Base-by-base conservation (phyloP, 1,140 invertebrate genomes). In the Antheraea pernyi region DNA sequence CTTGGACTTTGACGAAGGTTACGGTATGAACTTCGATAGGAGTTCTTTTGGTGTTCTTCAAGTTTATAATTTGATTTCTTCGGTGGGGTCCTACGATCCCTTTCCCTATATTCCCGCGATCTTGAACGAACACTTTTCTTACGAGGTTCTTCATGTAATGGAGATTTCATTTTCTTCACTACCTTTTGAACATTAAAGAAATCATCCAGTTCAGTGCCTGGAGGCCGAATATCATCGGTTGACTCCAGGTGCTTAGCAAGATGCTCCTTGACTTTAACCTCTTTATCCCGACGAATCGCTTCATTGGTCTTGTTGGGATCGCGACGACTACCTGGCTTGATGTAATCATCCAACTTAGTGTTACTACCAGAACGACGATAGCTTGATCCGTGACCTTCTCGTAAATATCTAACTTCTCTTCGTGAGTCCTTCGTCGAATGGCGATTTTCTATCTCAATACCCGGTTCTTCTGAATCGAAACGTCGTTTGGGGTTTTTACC, bases 121-220 rank as follows among this genome's bases (percentile, higher is more conserved):
- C 19, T 65, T 65, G 18, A 19, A 16, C 39, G 36, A 16, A 3
- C 13, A 16, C n/a, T 46, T 42, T 65, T 65, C 65, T 67, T 59
- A 7, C 36, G 7, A 3, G 30, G 9, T 13, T 63, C 65, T 67
- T 37, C 65, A 59, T 13, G 13, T 37, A 36, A 7, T 59, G 19
- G 19, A n/a, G 19, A n/a, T 39, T 36, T 67, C 16, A n/a, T 67
- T 67, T 30, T 37, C 36, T 67, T 59, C n/a, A 22, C 30, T 8
- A 16, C 67, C 65, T 76, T 79, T 5, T 59, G 68, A 70, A 81
- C 81, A 22, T 85, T 81, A 73, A 77, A 86, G 62, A 81, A 86
- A 59, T 89, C 88, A 69, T 91, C 89, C 4, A 92, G 76, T 67
- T 92, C 90, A 10, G 90, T 92, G 7, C 90, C 90, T 42, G 90